Base-by-base conservation (phyloP, 2,113 vertebrate genomes). In the human region DNA sequence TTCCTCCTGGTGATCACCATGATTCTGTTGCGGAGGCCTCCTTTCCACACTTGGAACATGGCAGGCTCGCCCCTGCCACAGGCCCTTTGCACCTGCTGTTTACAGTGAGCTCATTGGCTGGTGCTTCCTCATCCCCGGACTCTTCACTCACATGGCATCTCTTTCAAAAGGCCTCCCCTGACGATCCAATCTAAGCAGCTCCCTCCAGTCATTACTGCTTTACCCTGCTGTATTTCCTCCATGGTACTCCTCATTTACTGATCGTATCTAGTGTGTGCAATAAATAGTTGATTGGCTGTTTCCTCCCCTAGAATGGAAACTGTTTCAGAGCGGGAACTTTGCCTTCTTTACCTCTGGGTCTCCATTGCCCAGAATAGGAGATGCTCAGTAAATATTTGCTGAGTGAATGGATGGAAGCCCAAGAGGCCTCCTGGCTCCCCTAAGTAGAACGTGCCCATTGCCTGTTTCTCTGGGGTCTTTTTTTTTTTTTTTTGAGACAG, bases 81-180 rank as follows among this genome's bases (percentile, higher is more conserved):
- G 96, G 79, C 35, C 90, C 88, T 96, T 96, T 88, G 61, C n/a
- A 81, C 66, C 22, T 87, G 70, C 80, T 92, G 3, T 78, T 50
- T 66, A 61, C 23, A 25, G 25, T 93, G 66, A 86, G 73, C 89
- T 90, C 66, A 48, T n/a, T 85, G 55, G 45, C 22, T 25, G 32
- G 43, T 40, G 14, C 48, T 92, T 92, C 61, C 25, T 95, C 59
- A 10, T 90, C 40, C 7, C 14, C 20, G 23, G 23, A 66, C 61
- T 90, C 83, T 55, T 70, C 86, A 85, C 48, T 76, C 75, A 89
- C 38, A 50, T 50, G 61, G 89, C 80, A 80, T 79, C 80, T 83
- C 32, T 23, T 81, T 14, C 6, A 18, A 80, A 89, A 89, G 50
- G 30, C 50, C 20, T 66, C 27, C 87, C 27, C 12, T 55, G 50